Evolutionary conservation across 2,888 invertebrate genomes (phyloP), one percentile per base, ranked within the genome.

Genomic region (Callimorpha dominula): DNA sequence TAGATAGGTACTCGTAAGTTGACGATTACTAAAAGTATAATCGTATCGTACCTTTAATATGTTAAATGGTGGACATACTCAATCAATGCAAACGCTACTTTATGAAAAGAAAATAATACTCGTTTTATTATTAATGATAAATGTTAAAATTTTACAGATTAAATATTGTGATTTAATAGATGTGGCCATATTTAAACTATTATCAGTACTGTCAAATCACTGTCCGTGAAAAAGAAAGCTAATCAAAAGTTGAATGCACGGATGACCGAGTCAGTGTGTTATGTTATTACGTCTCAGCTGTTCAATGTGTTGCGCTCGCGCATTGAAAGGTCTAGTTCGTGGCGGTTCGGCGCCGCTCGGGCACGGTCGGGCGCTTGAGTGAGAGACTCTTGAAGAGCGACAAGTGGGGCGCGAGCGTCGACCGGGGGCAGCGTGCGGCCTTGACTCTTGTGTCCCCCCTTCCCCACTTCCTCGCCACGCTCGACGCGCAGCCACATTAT

Each of bases 391-490:
- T 74, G 76, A 85, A 85, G 93, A 93, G 93, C 91, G 93, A 93
- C 94, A 94, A 92, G 93, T 93, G 93, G 93, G 93, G 91, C 93
- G 94, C 94, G 96, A 98, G 98, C 96, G 98, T 98, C 94, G 98
- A 97, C 92, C 95, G 96, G 96, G 97, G 97, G 97, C 97, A 97
- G 96, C 96, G 97, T 96, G 97, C 97, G 97, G 96, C 97, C 97
- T 97, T 97, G 97, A 97, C 97, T 97, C 96, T 96, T 94, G 92
- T 90, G 90, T 89, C 85, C 84, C 82, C 85, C 85, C 70, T 85
- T 81, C 84, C 86, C 81, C 88, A 79, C 86, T 88, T 83, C 89
- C 84, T 83, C 89, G 87, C 91, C 87, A 88, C 90, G 90, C 90
- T 90, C 89, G 85, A 92, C 93, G 92, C 92, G 87, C 94, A 91